phyloP scores from a whole-genome alignment of 2,888 invertebrate genomes.

The Acrocera orbiculus region DNA sequence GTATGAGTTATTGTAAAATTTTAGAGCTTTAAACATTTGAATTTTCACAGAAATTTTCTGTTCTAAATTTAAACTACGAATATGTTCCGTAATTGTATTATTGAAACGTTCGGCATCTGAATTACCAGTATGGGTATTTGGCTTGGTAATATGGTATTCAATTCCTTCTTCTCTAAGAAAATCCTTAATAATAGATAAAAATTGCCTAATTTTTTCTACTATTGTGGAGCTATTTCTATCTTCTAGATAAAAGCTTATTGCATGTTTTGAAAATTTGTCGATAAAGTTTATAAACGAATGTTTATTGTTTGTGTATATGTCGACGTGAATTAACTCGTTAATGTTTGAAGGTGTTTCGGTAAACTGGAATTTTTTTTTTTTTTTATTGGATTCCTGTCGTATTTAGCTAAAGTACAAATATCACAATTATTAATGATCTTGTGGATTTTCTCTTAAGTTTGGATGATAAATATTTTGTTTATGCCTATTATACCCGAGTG shows the following conservation, averaged over 20 bases:
- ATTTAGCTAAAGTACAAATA: slow-evolving; percentile 2
- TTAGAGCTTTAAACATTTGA: too few relatives aligned
- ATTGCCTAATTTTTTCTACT: slow-evolving; percentile 3
- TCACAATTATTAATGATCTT: slow-evolving; percentile 3
- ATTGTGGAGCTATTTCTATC: slow-evolving; percentile 2
- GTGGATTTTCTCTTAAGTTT: background rate
- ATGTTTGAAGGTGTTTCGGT: slow-evolving; percentile 3
- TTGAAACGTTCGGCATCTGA: background rate
- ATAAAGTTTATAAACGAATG: slow-evolving; percentile 6
- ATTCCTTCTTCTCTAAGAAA: slow-evolving; percentile 1
- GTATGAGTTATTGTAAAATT: too few relatives aligned
- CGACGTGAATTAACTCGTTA: slow-evolving; percentile 5
- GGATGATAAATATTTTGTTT: background rate
- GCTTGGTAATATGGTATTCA: slow-evolving; percentile 1
- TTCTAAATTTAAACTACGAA: too few relatives aligned
- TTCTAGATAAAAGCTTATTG: slow-evolving; percentile 1
- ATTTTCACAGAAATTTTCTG: too few relatives aligned
- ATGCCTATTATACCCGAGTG: background rate
- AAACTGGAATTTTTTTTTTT: slow-evolving; percentile 3
- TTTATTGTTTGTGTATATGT: slow-evolving; percentile 3
- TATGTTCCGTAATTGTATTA: background rate
- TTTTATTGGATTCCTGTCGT: slow-evolving; percentile 5
- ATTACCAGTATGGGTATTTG: slow-evolving; percentile 2
- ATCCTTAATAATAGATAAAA: background rate
- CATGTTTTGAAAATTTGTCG: slow-evolving; percentile 6